phyloP scores from a whole-genome alignment of 2,888 invertebrate genomes.

The Cephus nigrinus region DNA sequence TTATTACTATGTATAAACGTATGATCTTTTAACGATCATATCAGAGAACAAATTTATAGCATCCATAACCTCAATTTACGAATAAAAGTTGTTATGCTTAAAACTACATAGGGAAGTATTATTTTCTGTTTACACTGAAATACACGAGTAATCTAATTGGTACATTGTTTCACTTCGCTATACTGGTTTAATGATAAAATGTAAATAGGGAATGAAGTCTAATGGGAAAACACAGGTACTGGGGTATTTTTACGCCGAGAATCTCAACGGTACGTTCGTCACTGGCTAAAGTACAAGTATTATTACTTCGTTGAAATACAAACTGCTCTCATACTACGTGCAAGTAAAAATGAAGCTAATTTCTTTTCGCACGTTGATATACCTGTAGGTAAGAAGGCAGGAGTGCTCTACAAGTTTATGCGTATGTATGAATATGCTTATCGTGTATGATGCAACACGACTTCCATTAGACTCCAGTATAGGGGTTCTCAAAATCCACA shows the following conservation, averaged over 20 bases:
- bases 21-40: neutral
- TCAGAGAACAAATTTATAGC: neutral
- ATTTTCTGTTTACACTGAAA: neutral
- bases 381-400: neutral
- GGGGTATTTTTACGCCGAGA: neutral
- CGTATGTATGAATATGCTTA: neutral
- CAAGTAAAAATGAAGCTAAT: neutral
- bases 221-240: neutral
- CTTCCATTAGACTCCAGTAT: neutral
- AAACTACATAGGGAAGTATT: neutral
- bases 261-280: neutral
- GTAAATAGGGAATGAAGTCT: neutral
- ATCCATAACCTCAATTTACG: too few relatives aligned
- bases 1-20: neutral
- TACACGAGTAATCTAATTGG: neutral
- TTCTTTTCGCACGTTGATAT: neutral
- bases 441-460: neutral
- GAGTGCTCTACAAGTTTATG: neutral
- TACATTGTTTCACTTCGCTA: neutral
- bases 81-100: too few relatives aligned
- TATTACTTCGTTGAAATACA: neutral
- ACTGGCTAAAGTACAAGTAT: neutral
- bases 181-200: neutral
- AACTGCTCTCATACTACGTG: neutral
- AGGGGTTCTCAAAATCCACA: neutral